Percentiles rank a stretch among this genome's conserved stretches.
Conservation (phyloP, 2,797 vertebrate genomes). For the Pachyuromys duprasi region DNA sequence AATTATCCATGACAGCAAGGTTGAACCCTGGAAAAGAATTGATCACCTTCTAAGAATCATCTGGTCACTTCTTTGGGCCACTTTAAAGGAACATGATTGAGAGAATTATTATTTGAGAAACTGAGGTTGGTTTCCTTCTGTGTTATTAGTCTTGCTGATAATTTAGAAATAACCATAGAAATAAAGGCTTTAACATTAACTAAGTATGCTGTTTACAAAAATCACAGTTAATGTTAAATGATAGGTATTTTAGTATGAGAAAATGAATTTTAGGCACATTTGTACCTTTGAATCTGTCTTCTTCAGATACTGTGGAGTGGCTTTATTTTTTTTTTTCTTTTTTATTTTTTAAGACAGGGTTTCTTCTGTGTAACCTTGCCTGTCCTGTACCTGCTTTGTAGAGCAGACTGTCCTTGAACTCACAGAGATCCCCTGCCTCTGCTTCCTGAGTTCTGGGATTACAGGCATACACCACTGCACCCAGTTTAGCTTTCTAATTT, state of each 20-base stretch:
- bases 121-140: not conserved
- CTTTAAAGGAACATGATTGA: not conserved
- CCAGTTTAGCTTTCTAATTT: not conserved
- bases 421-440: no score
- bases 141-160: not conserved
- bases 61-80: not conserved
- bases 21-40: not conserved
- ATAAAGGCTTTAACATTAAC: not conserved
- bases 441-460: no score
- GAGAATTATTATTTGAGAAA: not conserved
- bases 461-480: no score
- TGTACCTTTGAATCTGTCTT: not conserved
- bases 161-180: not conserved
- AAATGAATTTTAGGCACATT: constrained; percentile 34
- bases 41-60: no score
- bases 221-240: constrained; percentile 26
- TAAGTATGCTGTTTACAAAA: constrained; percentile 22
- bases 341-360: no score
- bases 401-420: no score
- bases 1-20: not conserved
- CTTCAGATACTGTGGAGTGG: not conserved
- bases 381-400: no score
- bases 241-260: constrained; percentile 4
- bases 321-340: no score
- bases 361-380: no score